Conservation (phyloP, 2,113 vertebrate genomes). For the Regulus satrapa region DNA sequence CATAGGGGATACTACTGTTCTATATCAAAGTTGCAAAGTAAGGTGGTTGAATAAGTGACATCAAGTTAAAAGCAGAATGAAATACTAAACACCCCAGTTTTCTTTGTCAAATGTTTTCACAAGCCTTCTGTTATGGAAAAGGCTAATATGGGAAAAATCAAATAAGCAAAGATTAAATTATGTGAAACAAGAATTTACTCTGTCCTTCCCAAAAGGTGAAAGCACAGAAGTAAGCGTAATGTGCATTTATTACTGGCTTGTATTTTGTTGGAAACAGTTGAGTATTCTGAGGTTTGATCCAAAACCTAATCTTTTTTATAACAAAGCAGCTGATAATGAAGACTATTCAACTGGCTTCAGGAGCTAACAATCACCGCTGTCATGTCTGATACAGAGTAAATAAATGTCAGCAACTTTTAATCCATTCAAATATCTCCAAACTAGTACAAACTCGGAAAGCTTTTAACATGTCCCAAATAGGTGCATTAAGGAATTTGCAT, state of each 20-base stretch:
- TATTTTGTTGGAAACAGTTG: neutral
- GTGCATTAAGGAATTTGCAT: neutral
- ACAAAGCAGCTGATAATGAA: neutral
- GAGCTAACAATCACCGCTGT: neutral
- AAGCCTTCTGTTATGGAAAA: neutral
- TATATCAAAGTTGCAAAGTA: neutral
- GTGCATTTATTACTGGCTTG: neutral
- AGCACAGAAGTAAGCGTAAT: neutral
- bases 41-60: neutral
- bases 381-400: neutral
- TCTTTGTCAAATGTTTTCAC: neutral
- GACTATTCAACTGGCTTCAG: neutral
- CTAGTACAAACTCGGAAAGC: neutral
- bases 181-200: neutral
- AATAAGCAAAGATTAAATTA: neutral
- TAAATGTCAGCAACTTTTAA: neutral
- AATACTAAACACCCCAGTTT: neutral
- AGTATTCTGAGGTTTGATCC: neutral
- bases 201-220: neutral
- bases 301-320: neutral
- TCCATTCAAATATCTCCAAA: slow-evolving; percentile 20
- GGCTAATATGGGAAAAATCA: neutral
- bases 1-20: neutral
- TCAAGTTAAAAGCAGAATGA: neutral
- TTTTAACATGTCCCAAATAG: neutral